A percentile compares a stretch with the other conserved stretches of the same genome.
Evolutionary conservation across 1,140 invertebrate genomes (phyloP).

Genomic region (Bradysia coprophila): DNA sequence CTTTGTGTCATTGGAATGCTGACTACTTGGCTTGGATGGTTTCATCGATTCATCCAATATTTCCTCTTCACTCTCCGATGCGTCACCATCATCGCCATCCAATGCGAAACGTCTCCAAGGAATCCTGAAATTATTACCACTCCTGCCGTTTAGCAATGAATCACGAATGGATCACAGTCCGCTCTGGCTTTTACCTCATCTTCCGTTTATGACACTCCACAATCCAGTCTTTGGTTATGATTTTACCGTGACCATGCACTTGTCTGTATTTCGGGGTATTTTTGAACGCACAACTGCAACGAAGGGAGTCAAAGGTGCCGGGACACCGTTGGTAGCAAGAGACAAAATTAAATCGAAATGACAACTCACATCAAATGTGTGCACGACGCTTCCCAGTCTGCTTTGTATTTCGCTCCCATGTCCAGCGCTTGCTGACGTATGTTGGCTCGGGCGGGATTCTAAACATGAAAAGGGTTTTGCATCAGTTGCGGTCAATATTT

Average conservation of each 20-base stretch:
- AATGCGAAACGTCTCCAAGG: constrained; percentile 52
- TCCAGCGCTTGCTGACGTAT: constrained; percentile 47
- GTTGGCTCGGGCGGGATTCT: constrained; percentile 54
- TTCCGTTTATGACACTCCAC: constrained; percentile 40
- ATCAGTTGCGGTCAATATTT: neutral
- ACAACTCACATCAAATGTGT: constrained; percentile 63
- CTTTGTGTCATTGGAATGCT: neutral
- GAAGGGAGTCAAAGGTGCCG: constrained; percentile 3
- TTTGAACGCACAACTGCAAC: constrained; percentile 60
- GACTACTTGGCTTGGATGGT: neutral
- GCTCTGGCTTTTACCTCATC: constrained; percentile 20
- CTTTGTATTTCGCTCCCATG: constrained; percentile 63
- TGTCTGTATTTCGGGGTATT: constrained; percentile 76
- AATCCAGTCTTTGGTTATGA: constrained; percentile 62
- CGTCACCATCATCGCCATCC: constrained; percentile 24
- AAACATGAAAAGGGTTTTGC: constrained; percentile 6
- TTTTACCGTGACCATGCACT: constrained; percentile 45
- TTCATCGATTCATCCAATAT: constrained; percentile 14
- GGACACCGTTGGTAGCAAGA: constrained; percentile 1
- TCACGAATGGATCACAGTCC: neutral
- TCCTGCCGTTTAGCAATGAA: neutral
- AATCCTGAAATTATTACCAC: constrained; percentile 16
- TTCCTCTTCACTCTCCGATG: constrained; percentile 30
- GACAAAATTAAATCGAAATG: constrained; percentile 1
- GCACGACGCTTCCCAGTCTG: constrained; percentile 52